phyloP scores from a whole-genome alignment of 2,888 invertebrate species.

The Parnassius glacialis region DNA sequence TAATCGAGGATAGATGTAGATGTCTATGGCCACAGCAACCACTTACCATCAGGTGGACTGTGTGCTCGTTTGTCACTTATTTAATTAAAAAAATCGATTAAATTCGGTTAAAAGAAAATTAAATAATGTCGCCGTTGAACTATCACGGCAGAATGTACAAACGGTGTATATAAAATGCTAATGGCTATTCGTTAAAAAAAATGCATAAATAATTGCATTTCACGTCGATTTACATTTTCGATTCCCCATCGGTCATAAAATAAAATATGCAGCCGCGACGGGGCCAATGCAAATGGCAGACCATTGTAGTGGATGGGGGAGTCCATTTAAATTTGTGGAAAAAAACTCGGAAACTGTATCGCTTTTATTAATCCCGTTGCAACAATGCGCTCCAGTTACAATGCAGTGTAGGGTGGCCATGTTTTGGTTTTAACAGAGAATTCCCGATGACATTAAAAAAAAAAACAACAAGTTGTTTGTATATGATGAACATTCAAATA shows the following conservation, averaged over 20 bases:
- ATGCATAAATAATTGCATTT: slow-evolving; percentile 23
- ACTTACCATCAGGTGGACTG: no score
- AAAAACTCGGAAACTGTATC: slow-evolving; percentile 75
- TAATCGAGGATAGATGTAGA: no score
- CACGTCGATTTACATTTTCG: slow-evolving; percentile 26
- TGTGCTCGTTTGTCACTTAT: no score
- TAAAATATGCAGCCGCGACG: slow-evolving; percentile 47
- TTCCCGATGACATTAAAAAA: no score
- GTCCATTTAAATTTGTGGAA: slow-evolving; percentile 74
- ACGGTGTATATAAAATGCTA: background rate
- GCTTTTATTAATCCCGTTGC: slow-evolving; percentile 63
- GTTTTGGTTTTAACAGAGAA: background rate
- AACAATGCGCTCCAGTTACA: slow-evolving; percentile 63
- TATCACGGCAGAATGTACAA: no score
- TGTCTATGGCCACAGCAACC: no score
- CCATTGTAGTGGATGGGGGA: slow-evolving; percentile 56
- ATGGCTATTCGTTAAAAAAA: slow-evolving; percentile 12
- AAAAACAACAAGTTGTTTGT: no score
- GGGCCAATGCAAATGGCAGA: slow-evolving; percentile 65
- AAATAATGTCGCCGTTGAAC: no score
- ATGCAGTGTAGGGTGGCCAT: slow-evolving; percentile 54
- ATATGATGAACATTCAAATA: no score
- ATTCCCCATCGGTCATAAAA: slow-evolving; percentile 44
- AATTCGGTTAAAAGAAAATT: no score
- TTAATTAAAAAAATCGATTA: no score